These are phyloP conservation scores for Liodrosophila aerea DNA, from an alignment of 2,888 invertebrate genomes.

Conservation along the genomic window DNA sequence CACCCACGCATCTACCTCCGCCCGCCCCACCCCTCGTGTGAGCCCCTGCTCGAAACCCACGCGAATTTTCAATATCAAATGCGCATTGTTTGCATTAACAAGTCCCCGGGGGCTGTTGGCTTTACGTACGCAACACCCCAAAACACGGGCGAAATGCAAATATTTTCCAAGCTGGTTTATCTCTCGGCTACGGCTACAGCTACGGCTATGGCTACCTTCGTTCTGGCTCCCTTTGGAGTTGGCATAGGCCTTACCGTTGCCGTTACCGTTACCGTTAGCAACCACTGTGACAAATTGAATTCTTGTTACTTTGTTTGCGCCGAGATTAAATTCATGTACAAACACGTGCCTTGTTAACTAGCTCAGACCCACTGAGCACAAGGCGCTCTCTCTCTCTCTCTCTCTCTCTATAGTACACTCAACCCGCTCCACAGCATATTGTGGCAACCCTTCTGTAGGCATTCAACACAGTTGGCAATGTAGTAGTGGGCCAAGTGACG, in stretches of 20 bases:
- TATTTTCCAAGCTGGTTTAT: constrained; percentile 57
- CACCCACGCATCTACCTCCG: constrained; percentile 9
- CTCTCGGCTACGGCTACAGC: constrained; percentile 36
- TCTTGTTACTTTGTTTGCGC: constrained; percentile 75
- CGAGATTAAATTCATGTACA: constrained; percentile 70
- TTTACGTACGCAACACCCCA: constrained; percentile 46
- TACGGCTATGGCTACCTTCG: constrained; percentile 14
- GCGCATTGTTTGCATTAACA: constrained; percentile 79
- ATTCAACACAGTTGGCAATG: constrained; percentile 7
- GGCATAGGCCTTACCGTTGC: constrained; percentile 18
- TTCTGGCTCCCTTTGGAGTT: constrained; percentile 18
- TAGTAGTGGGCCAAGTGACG: too few relatives aligned
- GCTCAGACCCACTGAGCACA: constrained; percentile 16
- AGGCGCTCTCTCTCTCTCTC: background rate
- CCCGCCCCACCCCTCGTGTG: background rate
- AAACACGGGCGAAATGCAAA: constrained; percentile 62
- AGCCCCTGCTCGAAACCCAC: background rate
- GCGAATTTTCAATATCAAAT: constrained; percentile 66
- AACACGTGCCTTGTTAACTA: constrained; percentile 64
- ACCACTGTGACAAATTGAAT: constrained; percentile 79
- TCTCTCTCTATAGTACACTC: too few relatives aligned
- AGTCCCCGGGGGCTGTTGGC: constrained; percentile 68
- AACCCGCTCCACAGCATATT: background rate
- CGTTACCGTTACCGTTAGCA: constrained; percentile 38
- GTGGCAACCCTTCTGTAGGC: constrained; percentile 8